Evolutionary conservation across 2,888 invertebrate species (phyloP).

Genomic region (Andrena minutula): DNA sequence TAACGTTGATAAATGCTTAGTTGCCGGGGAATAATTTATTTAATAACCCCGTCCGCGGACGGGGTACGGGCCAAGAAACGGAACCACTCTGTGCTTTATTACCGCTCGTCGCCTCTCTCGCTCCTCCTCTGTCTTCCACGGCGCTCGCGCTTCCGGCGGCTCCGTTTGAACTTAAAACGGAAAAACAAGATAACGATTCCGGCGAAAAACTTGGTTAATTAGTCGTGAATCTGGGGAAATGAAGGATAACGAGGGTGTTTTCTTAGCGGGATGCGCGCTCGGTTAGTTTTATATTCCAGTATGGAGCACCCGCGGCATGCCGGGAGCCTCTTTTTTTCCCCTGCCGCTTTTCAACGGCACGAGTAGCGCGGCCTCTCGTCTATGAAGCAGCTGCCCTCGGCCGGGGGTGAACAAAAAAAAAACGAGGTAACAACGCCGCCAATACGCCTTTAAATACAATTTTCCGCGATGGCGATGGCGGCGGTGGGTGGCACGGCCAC

Average conservation of each 20-base stretch:
- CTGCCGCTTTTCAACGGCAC: background rate
- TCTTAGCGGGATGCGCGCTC: slow-evolving; percentile 22
- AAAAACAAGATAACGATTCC: slow-evolving; percentile 23
- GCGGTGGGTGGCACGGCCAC: slow-evolving; percentile 31
- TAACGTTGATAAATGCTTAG: slow-evolving; percentile 29
- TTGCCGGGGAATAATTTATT: slow-evolving; percentile 33
- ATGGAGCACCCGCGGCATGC: background rate
- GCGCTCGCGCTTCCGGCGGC: background rate
- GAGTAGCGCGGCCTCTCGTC: background rate
- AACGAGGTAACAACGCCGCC: slow-evolving; percentile 24
- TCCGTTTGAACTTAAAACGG: background rate
- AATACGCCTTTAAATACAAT: slow-evolving; percentile 66
- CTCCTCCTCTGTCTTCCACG: background rate
- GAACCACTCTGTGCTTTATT: slow-evolving; percentile 9
- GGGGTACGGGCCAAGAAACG: slow-evolving; percentile 1
- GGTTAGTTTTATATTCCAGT: slow-evolving; percentile 29
- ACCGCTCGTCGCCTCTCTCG: background rate
- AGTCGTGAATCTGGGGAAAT: slow-evolving; percentile 36
- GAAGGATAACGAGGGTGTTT: slow-evolving; percentile 40
- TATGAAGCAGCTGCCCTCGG: slow-evolving; percentile 4
- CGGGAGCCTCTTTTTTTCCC: background rate
- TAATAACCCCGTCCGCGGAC: slow-evolving; percentile 8
- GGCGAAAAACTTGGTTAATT: slow-evolving; percentile 34
- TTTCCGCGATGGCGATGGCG: slow-evolving; percentile 36
- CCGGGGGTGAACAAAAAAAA: background rate